Percentiles rank a stretch among this genome's conserved stretches.
phyloP scores from a whole-genome alignment of 2,797 vertebrate species.

The Avahi laniger region DNA sequence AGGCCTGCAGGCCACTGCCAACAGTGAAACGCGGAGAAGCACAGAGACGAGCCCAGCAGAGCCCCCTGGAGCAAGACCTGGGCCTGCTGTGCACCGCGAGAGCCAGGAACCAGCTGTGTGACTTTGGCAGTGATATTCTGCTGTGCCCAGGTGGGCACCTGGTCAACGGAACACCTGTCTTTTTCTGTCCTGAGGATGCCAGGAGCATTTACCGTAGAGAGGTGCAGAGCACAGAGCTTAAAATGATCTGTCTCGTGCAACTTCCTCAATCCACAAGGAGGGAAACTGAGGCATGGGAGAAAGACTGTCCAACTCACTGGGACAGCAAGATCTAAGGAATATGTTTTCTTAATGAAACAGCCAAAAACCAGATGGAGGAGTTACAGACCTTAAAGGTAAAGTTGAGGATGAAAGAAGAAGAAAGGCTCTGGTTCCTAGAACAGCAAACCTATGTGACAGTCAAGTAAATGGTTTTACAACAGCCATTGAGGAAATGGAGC shows the following conservation, averaged over 20 bases:
- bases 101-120: neutral
- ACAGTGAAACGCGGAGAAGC: neutral
- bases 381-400: slow-evolving; percentile 69
- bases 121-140: neutral
- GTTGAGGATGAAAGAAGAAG: slow-evolving; percentile 77
- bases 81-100: neutral
- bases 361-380: slow-evolving; percentile 78
- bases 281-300: neutral
- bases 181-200: neutral
- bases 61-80: neutral
- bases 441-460: slow-evolving; percentile 71
- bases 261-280: neutral
- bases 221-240: neutral
- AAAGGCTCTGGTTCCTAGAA: slow-evolving; percentile 71
- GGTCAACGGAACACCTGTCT: neutral
- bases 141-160: neutral
- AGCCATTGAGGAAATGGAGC: slow-evolving; percentile 66
- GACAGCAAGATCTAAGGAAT: neutral
- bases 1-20: neutral
- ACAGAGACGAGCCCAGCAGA: neutral
- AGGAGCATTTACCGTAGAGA: neutral
- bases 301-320: neutral
- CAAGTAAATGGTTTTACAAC: slow-evolving; percentile 69
- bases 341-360: slow-evolving; percentile 73
- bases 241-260: neutral